Base-by-base conservation (phyloP, 2,888 invertebrate genomes). In the Drosophila heteroneura region DNA sequence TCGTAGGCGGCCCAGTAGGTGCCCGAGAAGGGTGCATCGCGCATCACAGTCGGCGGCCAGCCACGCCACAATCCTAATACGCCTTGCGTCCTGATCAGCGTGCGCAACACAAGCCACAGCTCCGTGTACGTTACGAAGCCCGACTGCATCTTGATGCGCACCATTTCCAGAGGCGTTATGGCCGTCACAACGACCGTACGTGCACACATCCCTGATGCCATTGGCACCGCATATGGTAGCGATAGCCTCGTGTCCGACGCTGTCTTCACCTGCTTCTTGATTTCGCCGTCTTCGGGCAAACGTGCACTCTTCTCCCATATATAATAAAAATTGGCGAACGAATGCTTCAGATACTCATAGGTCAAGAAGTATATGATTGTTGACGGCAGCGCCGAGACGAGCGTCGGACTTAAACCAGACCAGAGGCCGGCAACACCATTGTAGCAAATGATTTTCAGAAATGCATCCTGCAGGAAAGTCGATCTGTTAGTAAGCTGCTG, bases 141-240 rank as follows among this genome's bases (percentile, higher is more conserved):
- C 0, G 99, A 98, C 92, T 99, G 99, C 98, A 99, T 98, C 94
- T 99, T 99, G 0, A 99, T 99, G 90, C 99, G 95, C 63, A 99
- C 95, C 85, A 99, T 95, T 94, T 99, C 99, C 82, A 99, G 93
- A 0, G 99, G 99, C 91, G 97, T 98, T 33, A 99, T 97, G 75
- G 97, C 94, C 3, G 97, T 96, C 0, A 96, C 97, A 33, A 98
- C 96, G 92, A 96, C 95, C 41, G 96, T 94, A 92, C 99, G 95
- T 1, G 99, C 98, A 19, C 96, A 94, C 28, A 96, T 96, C 16
- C 99, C 99, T 35, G 98, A 96, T 51, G 96, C 82, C 88, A 97
- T 94, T 2, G 99, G 98, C 35, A 87, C 81, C 22, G 76, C 30
- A n/a, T 66, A 70, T 0, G 87, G 87, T 22, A 82, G 6, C 0